Conservation (phyloP, 2,797 vertebrate genomes). For the Adelosebastes latens region DNA sequence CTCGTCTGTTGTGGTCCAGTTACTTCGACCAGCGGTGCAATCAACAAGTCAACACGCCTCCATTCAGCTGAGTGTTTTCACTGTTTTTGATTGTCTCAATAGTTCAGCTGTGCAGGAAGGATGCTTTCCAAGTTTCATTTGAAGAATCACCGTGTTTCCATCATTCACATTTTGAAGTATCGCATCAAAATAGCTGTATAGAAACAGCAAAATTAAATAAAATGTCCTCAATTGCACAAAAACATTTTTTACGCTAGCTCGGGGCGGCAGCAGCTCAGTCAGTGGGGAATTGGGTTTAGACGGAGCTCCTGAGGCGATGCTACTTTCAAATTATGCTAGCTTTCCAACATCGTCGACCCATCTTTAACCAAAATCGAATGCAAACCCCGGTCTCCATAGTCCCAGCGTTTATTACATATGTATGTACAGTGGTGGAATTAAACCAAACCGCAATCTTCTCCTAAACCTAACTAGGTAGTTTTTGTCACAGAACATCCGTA, state of each 20-base stretch:
- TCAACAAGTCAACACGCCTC: neutral
- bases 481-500: too few relatives aligned
- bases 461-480: too few relatives aligned
- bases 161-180: neutral
- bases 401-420: neutral
- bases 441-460: too few relatives aligned
- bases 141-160: neutral
- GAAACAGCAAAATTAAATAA: neutral
- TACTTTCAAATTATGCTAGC: too few relatives aligned
- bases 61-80: neutral
- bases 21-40: neutral
- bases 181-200: neutral
- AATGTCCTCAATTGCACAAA: too few relatives aligned
- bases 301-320: too few relatives aligned
- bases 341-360: too few relatives aligned
- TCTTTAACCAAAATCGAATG: neutral
- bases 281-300: too few relatives aligned
- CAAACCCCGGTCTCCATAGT: neutral
- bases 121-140: neutral
- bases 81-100: neutral
- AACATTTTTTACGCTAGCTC: too few relatives aligned
- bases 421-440: neutral
- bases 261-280: too few relatives aligned
- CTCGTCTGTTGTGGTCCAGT: neutral
- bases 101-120: neutral